These are phyloP conservation scores for Camptogramma bilineatum DNA, from an alignment of 2,888 invertebrate genomes.

Conservation along the genomic window DNA sequence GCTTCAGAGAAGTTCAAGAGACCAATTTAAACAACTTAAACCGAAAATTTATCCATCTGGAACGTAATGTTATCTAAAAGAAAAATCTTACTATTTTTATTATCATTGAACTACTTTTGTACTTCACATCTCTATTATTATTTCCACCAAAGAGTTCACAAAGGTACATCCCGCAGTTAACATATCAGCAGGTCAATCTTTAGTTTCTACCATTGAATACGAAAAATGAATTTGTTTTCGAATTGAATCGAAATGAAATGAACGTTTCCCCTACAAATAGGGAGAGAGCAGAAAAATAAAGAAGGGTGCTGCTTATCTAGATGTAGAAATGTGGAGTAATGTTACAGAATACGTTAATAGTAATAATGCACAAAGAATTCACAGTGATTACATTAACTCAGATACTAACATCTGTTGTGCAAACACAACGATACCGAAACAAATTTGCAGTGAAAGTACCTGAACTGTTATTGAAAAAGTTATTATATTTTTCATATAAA, in stretches of 20 bases:
- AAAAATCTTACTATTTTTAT: conserved; percentile 36
- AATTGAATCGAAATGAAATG: conserved; percentile 82
- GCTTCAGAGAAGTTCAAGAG: not conserved
- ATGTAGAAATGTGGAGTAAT: conserved; percentile 77
- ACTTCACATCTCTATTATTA: conserved; percentile 47
- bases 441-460: not conserved
- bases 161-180: conserved; percentile 62
- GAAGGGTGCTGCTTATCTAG: conserved; percentile 80
- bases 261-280: conserved; percentile 70
- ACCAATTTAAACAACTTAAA: not conserved
- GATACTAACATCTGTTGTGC: not conserved
- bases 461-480: too few relatives aligned
- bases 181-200: conserved; percentile 75
- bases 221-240: conserved; percentile 78
- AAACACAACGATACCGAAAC: too few relatives aligned
- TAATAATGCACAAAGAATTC: not conserved
- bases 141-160: conserved; percentile 51
- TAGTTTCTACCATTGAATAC: conserved; percentile 65
- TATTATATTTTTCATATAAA: not conserved
- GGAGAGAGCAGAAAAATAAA: conserved; percentile 72
- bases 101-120: conserved; percentile 39
- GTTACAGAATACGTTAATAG: conserved; percentile 43
- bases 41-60: conserved; percentile 26
- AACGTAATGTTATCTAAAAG: conserved; percentile 25
- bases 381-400: not conserved